Evolutionary conservation across 2,888 invertebrate species (phyloP).

Genomic region (Cacoxenus indagator): DNA sequence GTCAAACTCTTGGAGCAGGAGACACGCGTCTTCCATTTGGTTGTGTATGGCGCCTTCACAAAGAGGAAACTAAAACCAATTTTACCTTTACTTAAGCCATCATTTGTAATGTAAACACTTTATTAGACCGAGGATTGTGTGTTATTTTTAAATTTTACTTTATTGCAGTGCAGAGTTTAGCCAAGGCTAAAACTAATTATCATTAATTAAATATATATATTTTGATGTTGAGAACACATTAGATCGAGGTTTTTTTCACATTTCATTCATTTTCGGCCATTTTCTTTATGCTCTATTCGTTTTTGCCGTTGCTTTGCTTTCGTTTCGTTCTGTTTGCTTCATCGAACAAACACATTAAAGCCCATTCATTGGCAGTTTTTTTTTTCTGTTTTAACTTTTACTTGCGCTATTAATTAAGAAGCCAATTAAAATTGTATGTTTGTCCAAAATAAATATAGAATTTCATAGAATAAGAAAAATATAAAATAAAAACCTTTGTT

Average conservation of each 20-base stretch:
- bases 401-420: too few relatives aligned
- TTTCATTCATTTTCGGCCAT: background rate
- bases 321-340: too few relatives aligned
- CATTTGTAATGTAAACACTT: background rate
- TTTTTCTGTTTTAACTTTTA: too few relatives aligned
- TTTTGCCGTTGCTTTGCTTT: background rate
- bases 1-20: conserved; percentile 19
- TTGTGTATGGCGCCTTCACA: background rate
- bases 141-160: conserved; percentile 10
- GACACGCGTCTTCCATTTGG: background rate
- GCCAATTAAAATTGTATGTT: background rate
- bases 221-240: conserved; percentile 9
- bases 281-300: background rate
- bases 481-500: background rate
- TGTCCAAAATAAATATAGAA: background rate
- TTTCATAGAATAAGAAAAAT: background rate
- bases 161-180: conserved; percentile 19
- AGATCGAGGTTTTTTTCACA: background rate
- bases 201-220: background rate
- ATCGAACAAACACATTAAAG: too few relatives aligned
- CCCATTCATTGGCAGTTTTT: too few relatives aligned
- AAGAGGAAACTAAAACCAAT: background rate
- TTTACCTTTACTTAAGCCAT: background rate
- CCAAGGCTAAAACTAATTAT: background rate
- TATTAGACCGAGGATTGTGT: background rate